phyloP scores from a whole-genome alignment of 1,140 invertebrate species.

The Zaprionus taronus region DNA sequence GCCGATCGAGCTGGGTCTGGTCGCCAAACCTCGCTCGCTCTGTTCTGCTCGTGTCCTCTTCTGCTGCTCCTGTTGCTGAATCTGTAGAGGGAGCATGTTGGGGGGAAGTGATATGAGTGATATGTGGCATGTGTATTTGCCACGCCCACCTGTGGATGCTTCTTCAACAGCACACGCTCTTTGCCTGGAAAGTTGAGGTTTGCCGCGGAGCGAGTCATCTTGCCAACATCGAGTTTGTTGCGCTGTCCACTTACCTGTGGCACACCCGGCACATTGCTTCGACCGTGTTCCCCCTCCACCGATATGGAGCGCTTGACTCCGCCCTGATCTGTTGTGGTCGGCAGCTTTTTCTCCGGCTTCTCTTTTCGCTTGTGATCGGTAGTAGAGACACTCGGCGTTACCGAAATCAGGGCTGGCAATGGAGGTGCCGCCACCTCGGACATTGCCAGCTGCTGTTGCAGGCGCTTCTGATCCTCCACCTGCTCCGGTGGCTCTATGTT shows the following conservation, averaged over 20 bases:
- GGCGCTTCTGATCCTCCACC: conserved; percentile 13
- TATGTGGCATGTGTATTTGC: neutral
- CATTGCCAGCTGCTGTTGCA: conserved; percentile 11
- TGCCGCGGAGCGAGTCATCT: neutral
- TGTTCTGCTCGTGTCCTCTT: neutral
- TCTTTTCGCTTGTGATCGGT: neutral
- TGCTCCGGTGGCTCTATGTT: conserved; percentile 35
- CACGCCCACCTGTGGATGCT: neutral
- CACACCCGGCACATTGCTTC: neutral
- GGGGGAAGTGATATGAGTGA: neutral
- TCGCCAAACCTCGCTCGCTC: neutral
- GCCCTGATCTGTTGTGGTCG: neutral
- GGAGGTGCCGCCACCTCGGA: neutral
- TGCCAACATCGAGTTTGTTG: neutral
- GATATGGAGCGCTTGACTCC: conserved; percentile 10
- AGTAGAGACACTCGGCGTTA: neutral
- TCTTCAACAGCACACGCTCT: neutral
- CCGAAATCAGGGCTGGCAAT: neutral
- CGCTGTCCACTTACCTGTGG: neutral
- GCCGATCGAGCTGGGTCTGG: neutral
- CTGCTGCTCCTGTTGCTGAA: neutral
- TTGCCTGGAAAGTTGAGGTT: neutral
- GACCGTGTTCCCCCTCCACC: neutral
- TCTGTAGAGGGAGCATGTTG: neutral
- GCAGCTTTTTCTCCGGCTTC: neutral